Evolutionary conservation across 2,797 vertebrate species (phyloP), one percentile per base, ranked within the genome.

Genomic region (Pipistrellus pygmaeus): DNA sequence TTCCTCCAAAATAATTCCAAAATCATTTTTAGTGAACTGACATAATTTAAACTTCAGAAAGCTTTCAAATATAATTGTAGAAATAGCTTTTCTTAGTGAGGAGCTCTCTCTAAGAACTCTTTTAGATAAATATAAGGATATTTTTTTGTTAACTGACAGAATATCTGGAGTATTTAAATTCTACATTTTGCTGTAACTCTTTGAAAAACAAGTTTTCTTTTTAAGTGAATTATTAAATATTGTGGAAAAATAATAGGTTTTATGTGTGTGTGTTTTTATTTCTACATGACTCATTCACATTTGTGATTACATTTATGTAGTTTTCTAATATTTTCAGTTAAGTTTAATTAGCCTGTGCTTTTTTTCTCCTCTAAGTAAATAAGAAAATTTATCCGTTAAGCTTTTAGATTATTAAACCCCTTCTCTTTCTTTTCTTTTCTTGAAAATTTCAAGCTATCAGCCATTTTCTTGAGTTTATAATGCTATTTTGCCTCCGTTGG

Each of bases 221-320:
- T 66, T 92, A 96, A 95, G 41, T 89, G 23, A 96, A 5, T 89
- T 76, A 93, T 95, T 97, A 95, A 89, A 87, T 88, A 92, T 69
- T 95, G 20, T 94, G 51, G 88, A 68, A 85, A 93, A 97, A 85
- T 32, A 73, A 92, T 88, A 93, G 85, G 30, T 83, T 97, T 88
- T 95, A 48, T 96, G 41, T 94, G 55, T 93, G 64, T 97, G 78
- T 94, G 86, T 96, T 90, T 97, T 96, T 96, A 90, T 96, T 97
- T 96, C 92, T 95, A 95, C 92, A 96, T 94, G 51, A 95, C 91
- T 96, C 95, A 97, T 96, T 92, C 75, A 95, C 71, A 97, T 96
- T 97, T 91, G 96, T 96, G 77, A 73, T 91, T 93, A 83, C 95
- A 91, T 96, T 94, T 95, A 93, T 93, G 69, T 97, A 94, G 78